A percentile compares a stretch with the other conserved stretches of the same genome.
Conservation (phyloP, 2,888 invertebrate genomes). For the Cantharis nigra region DNA sequence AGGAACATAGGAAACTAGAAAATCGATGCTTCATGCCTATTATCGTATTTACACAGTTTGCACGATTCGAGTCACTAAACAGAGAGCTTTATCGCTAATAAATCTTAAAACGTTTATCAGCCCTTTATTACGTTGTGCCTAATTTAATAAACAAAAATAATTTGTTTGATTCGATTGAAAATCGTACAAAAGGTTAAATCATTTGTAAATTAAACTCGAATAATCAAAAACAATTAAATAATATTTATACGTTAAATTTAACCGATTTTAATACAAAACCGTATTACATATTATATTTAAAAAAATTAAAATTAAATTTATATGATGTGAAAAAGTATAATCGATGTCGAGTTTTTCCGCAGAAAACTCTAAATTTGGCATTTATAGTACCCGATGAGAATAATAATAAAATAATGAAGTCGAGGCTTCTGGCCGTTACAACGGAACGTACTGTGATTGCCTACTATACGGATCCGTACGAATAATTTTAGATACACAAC, state of each 20-base stretch:
- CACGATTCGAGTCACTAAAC: conserved; percentile 47
- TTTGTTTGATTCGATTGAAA: conserved; percentile 12
- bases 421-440: not conserved
- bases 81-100: conserved; percentile 42
- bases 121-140: conserved; percentile 37
- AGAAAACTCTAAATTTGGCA: not conserved
- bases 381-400: not conserved
- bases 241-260: not conserved
- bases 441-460: not conserved
- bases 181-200: not conserved
- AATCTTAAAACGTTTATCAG: conserved; percentile 35
- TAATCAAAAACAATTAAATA: not conserved
- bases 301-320: not conserved
- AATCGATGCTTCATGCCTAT: conserved; percentile 43
- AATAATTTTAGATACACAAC: not conserved
- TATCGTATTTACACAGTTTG: conserved; percentile 47
- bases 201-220: not conserved
- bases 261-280: not conserved
- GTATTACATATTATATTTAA: not conserved
- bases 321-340: not conserved
- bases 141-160: conserved; percentile 38
- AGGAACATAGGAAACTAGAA: conserved; percentile 19
- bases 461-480: not conserved
- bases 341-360: not conserved
- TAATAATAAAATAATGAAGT: not conserved